Evolutionary conservation across 2,113 vertebrate species (phyloP).

Genomic region (Benthochromis sp.): DNA sequence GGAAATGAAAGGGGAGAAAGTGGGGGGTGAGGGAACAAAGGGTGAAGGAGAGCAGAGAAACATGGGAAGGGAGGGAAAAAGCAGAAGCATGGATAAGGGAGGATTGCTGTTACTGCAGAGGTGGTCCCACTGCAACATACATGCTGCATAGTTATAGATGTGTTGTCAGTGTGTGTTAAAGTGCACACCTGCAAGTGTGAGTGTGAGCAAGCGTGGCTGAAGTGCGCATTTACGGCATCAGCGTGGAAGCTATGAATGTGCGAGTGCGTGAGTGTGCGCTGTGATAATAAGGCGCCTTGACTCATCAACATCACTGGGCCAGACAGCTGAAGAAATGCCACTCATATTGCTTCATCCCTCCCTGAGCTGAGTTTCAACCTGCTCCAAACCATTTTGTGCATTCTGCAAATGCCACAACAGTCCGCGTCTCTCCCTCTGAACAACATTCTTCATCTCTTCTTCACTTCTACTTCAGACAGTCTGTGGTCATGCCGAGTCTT

Average conservation of each 20-base stretch:
- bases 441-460: conserved; percentile 7
- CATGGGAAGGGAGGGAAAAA: not conserved
- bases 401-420: conserved; percentile 51
- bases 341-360: conserved; percentile 37
- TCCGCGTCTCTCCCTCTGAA: not conserved
- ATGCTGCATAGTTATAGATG: conserved; percentile 36
- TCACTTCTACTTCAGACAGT: not conserved
- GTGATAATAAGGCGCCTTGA: conserved; percentile 10
- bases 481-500: not conserved
- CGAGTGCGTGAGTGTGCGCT: not conserved
- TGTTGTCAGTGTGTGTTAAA: not conserved
- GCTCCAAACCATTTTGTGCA: conserved; percentile 42
- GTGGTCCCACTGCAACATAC: conserved; percentile 59
- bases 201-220: conserved; percentile 7
- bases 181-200: not conserved
- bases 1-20: not conserved
- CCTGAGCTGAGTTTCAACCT: conserved; percentile 45
- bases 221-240: conserved; percentile 4
- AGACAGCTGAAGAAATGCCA: conserved; percentile 34
- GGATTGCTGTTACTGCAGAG: conserved; percentile 59
- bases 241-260: not conserved
- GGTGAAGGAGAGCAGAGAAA: conserved; percentile 8
- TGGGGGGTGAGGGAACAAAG: not conserved
- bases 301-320: conserved; percentile 43
- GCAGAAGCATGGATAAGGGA: conserved; percentile 14